phyloP scores from a whole-genome alignment of 2,888 invertebrate species.

The Caenorhabditis doughertyi region DNA sequence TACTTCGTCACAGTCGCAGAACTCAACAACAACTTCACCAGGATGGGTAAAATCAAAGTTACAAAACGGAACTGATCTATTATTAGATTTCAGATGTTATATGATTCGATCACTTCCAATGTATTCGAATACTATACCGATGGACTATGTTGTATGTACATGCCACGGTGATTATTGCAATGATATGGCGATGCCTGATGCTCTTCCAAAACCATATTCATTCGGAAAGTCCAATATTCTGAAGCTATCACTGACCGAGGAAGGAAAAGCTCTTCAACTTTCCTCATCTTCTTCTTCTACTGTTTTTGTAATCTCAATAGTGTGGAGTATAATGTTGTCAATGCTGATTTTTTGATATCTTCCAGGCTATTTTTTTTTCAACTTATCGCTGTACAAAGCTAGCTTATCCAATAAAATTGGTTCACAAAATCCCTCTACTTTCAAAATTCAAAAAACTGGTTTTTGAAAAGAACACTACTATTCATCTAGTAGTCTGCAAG shows the following conservation, averaged over 20 bases:
- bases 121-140: constrained; percentile 62
- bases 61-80: no score
- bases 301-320: neutral
- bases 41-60: constrained; percentile 52
- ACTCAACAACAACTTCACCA: constrained; percentile 58
- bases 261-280: constrained; percentile 36
- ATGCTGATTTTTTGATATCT: neutral
- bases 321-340: neutral
- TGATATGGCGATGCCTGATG: constrained; percentile 41
- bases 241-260: constrained; percentile 14
- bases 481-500: constrained; percentile 1
- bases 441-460: neutral
- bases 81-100: constrained; percentile 68
- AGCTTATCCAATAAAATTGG: neutral
- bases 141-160: constrained; percentile 72
- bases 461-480: neutral
- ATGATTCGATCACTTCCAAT: constrained; percentile 68
- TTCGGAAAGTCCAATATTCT: constrained; percentile 46
- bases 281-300: constrained; percentile 23
- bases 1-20: constrained; percentile 65
- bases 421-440: neutral
- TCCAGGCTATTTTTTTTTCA: neutral
- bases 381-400: constrained; percentile 17
- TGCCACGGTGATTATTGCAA: constrained; percentile 73
- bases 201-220: constrained; percentile 45